Evolutionary conservation across 2,888 invertebrate genomes (phyloP), one percentile per base, ranked within the genome.

Genomic region (Branchellion lobata): DNA sequence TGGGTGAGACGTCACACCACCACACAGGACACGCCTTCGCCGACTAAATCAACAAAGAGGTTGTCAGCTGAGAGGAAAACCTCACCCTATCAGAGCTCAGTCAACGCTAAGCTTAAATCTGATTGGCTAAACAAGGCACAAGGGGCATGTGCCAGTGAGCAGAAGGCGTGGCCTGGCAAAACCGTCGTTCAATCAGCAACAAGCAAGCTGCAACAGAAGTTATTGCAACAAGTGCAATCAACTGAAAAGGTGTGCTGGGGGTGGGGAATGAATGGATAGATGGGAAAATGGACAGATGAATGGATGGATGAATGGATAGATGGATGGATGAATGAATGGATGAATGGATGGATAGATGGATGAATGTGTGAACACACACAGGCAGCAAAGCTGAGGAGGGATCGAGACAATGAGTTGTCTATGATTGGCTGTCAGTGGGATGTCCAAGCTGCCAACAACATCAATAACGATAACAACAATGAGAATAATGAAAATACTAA

Each of bases 141-240:
- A n/a, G 21, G n/a, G 3, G 11, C 61, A 5, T 24, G 11, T 57
- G 21, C n/a, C 24, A 24, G 8, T 57, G 61, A n/a, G 3, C 61
- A 57, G 61, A 57, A n/a, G 61, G 61, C 5, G 24, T 8, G 61
- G 61, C 61, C 5, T 8, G 33, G 33, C 8, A 34, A 29, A 69
- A 5, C 34, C 3, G 27, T 5, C 33, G n/a, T 69, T 14, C 69
- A 69, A 69, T 33, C 69, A 31, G 14, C 33, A n/a, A 69, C 69
- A 34, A n/a, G 34, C 8, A 69, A 5, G 34, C 27, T 69, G 69
- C 69, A 69, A 29, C 5, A 29, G 33, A 11, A 29, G 27, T 31
- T 69, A 29, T 14, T 69, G 31, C 8, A 69, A n/a, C 69, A 69
- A 29, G 69, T 69, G 31, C 69, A 69, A n/a, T 69, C 69, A 18